These are phyloP conservation scores for Pristionchus pacificus DNA, from an alignment of 1,140 invertebrate genomes.

Conservation along the genomic window DNA sequence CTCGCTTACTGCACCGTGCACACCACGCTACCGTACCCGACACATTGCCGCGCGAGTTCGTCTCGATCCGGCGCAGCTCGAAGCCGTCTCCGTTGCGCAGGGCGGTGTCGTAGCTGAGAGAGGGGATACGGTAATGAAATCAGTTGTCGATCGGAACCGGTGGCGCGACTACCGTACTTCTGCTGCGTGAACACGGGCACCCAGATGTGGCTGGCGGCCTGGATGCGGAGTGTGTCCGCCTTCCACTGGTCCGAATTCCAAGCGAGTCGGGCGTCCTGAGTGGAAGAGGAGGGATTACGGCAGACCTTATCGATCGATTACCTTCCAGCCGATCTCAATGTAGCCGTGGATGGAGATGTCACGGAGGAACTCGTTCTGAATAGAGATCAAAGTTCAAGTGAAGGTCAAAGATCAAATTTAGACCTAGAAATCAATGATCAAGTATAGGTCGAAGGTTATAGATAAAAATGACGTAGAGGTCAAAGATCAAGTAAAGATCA, in stretches of 20 bases:
- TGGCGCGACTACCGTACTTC: constrained; percentile 23
- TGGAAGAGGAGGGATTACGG: no score
- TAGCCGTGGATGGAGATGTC: constrained; percentile 54
- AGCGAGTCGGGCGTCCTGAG: constrained; percentile 43
- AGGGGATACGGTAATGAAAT: background rate
- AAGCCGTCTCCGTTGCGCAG: constrained; percentile 52
- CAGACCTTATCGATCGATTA: no score
- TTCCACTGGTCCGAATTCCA: constrained; percentile 52
- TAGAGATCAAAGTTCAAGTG: no score
- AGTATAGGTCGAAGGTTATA: no score
- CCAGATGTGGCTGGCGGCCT: constrained; percentile 48
- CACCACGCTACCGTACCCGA: no score
- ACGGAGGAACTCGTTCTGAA: constrained; percentile 55
- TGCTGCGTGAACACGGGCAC: constrained; percentile 46
- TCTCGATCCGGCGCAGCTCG: constrained; percentile 49
- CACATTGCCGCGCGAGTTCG: constrained; percentile 46
- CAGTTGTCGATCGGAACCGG: no score
- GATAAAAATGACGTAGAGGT: no score
- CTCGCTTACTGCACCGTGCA: no score
- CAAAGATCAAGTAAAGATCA: no score
- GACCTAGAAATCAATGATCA: no score
- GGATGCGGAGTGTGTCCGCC: constrained; percentile 47
- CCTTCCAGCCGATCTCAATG: constrained; percentile 48
- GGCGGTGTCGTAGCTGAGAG: constrained; percentile 33
- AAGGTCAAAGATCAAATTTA: no score